Evolutionary conservation across 2,113 vertebrate genomes (phyloP).

Genomic region (Pheucticus melanocephalus): DNA sequence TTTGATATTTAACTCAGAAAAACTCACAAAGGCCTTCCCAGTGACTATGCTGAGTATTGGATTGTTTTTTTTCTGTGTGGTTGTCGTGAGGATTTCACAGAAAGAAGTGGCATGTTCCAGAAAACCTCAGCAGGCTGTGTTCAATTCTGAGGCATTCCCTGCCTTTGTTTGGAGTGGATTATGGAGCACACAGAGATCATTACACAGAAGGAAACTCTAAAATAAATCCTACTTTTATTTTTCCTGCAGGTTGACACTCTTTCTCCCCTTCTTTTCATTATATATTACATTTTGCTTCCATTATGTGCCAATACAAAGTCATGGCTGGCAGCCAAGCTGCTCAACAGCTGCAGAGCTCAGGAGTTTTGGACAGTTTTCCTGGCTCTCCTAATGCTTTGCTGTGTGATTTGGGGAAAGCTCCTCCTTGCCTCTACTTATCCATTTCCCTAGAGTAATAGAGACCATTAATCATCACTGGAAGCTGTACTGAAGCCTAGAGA

Average conservation of each 20-base stretch:
- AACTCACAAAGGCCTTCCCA: neutral
- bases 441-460: neutral
- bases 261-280: neutral
- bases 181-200: rapidly evolving
- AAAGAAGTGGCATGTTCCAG: neutral
- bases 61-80: neutral
- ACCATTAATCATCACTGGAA: neutral
- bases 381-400: neutral
- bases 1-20: neutral
- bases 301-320: neutral
- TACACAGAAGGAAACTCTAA: neutral
- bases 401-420: neutral
- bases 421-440: neutral
- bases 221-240: neutral
- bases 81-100: neutral
- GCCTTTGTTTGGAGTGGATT: neutral
- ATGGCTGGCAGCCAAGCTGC: neutral
- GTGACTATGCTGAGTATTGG: neutral
- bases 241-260: neutral
- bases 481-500: neutral
- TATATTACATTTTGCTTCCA: neutral
- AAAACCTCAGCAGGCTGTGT: neutral
- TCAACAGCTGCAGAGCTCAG: neutral
- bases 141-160: neutral
- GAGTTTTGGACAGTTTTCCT: neutral